Percentiles rank a stretch among this genome's conserved stretches.
phyloP scores from a whole-genome alignment of 2,113 vertebrate species.

The Eira barbara region DNA sequence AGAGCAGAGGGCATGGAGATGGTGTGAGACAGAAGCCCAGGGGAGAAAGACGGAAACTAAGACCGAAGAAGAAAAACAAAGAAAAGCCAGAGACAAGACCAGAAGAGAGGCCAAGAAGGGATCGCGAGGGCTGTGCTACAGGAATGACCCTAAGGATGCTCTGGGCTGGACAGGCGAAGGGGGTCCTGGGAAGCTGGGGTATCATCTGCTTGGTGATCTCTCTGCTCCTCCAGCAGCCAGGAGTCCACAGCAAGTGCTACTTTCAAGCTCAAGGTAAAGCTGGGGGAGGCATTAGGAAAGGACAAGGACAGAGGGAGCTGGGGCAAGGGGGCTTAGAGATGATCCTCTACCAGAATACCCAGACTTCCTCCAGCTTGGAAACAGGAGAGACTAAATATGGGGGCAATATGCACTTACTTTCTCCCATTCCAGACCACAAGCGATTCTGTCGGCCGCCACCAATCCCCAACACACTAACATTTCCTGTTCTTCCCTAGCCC shows the following conservation, averaged over 20 bases:
- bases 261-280: conserved; percentile 92
- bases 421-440: background rate
- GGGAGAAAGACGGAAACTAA: conserved; percentile 30
- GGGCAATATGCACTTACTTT: background rate
- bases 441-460: background rate
- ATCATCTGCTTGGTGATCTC: conserved; percentile 75
- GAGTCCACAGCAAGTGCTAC: conserved; percentile 90
- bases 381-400: background rate
- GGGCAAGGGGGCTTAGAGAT: background rate
- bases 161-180: conserved; percentile 72
- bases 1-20: conserved; percentile 69
- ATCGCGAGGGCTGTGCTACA: conserved; percentile 25
- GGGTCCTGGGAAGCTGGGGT: conserved; percentile 79
- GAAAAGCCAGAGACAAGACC: conserved; percentile 68
- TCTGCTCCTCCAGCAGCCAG: conserved; percentile 77
- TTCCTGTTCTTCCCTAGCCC: conserved; percentile 80
- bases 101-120: conserved; percentile 60
- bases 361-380: background rate
- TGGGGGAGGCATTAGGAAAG: background rate
- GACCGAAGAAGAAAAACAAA: conserved; percentile 71
- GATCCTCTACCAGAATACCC: background rate
- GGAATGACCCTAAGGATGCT: conserved; percentile 62
- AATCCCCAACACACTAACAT: background rate
- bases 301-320: background rate
- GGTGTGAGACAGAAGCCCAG: conserved; percentile 60